These are phyloP conservation scores for Wiebesia pumilae DNA, from an alignment of 1,140 invertebrate genomes.

Conservation along the genomic window DNA sequence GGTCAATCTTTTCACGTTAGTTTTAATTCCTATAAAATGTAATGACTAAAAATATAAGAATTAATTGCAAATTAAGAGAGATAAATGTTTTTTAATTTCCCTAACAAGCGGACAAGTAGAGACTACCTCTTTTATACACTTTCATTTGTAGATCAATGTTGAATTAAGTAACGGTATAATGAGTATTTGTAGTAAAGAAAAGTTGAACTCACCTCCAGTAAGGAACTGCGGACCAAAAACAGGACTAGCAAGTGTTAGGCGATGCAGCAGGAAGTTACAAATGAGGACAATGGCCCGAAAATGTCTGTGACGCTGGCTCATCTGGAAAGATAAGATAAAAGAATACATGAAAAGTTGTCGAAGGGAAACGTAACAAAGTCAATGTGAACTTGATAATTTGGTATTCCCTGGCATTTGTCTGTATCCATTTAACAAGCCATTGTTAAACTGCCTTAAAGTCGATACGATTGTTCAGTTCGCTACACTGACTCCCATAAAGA, in stretches of 20 bases:
- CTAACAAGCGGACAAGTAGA: too few relatives aligned
- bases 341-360: background rate
- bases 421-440: background rate
- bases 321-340: slow-evolving; percentile 61
- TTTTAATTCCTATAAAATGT: background rate
- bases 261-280: slow-evolving; percentile 60
- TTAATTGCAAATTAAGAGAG: background rate
- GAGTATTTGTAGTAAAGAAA: background rate
- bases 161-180: background rate
- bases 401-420: background rate
- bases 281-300: slow-evolving; percentile 61
- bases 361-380: background rate
- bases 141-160: background rate
- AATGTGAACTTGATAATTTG: background rate
- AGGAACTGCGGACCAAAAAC: slow-evolving; percentile 69
- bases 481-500: background rate
- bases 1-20: background rate
- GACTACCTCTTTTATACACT: too few relatives aligned
- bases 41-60: background rate
- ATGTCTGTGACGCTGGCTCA: slow-evolving; percentile 62
- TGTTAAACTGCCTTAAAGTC: background rate
- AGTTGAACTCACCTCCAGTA: slow-evolving; percentile 64
- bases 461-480: background rate
- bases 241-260: slow-evolving; percentile 61
- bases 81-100: background rate